Conservation (phyloP, 1,140 invertebrate genomes). For the Drosophila orena region DNA sequence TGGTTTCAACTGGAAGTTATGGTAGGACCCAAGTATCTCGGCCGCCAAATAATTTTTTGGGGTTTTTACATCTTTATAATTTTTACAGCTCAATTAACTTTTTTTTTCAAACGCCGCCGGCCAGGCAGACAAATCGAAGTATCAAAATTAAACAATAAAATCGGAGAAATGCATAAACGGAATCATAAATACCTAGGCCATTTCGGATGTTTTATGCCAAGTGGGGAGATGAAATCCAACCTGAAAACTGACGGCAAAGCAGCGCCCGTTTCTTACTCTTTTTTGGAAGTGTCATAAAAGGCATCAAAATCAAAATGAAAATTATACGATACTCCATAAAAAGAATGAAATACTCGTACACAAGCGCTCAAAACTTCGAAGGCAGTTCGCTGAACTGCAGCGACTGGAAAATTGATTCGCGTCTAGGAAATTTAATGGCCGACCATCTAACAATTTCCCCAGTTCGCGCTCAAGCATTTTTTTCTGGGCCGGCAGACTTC, state of each 20-base stretch:
- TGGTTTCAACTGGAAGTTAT: conserved; percentile 72
- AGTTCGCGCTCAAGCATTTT: neutral
- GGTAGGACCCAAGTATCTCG: conserved; percentile 59
- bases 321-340: conserved; percentile 61
- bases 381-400: conserved; percentile 48
- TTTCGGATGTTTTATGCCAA: conserved; percentile 50
- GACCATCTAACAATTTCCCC: conserved; percentile 59
- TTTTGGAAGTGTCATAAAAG: conserved; percentile 77
- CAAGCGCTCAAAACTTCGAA: conserved; percentile 4
- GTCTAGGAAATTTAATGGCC: conserved; percentile 70
- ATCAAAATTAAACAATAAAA: conserved; percentile 76
- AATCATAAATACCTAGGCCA: conserved; percentile 79
- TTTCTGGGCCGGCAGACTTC: conserved; percentile 55
- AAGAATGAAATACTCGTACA: neutral
- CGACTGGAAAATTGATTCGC: conserved; percentile 65
- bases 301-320: conserved; percentile 81
- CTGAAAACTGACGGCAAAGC: conserved; percentile 54
- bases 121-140: conserved; percentile 51
- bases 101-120: conserved; percentile 65
- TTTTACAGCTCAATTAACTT: conserved; percentile 84
- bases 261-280: conserved; percentile 33
- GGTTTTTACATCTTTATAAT: conserved; percentile 81
- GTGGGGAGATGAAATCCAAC: conserved; percentile 29
- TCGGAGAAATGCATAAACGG: conserved; percentile 77
- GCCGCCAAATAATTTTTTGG: conserved; percentile 29